Conservation (phyloP, 1,140 invertebrate species). For the Drosophila biarmipes region DNA sequence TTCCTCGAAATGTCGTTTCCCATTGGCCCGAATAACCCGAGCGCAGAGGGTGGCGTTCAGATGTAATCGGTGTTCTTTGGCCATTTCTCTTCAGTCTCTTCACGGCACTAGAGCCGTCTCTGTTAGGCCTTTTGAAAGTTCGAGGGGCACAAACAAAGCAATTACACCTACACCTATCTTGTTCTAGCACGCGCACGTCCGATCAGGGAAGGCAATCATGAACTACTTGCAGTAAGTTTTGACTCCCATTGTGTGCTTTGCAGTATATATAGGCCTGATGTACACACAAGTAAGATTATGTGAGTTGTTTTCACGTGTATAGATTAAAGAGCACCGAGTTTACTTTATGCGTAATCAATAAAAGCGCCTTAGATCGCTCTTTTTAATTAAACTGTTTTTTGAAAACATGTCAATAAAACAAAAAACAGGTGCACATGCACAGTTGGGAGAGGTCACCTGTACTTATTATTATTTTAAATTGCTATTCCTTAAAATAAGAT, state of each 20-base stretch:
- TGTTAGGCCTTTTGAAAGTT: not conserved
- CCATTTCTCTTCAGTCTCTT: not conserved
- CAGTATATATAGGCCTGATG: not conserved
- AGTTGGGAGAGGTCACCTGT: not conserved
- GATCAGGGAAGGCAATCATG: not conserved
- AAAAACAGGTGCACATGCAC: not conserved
- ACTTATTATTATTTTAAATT: no score
- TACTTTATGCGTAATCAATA: conserved; percentile 4
- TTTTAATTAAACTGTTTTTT: conserved; percentile 2
- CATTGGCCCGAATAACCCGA: conserved; percentile 5
- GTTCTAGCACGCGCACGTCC: conserved; percentile 2
- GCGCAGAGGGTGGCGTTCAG: not conserved
- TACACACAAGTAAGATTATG: not conserved
- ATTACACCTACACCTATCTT: conserved; percentile 8
- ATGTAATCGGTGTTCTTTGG: not conserved
- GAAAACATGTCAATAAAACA: not conserved
- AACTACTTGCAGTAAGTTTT: not conserved
- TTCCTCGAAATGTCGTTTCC: not conserved
- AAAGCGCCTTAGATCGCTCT: not conserved
- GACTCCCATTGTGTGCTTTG: not conserved
- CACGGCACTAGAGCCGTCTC: not conserved
- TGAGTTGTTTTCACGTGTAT: not conserved
- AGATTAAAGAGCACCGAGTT: not conserved
- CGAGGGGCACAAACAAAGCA: not conserved
- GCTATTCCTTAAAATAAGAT: no score